A percentile compares a stretch with the other conserved stretches of the same genome.
Conservation (phyloP, 2,113 vertebrate genomes). For the Chaenogobius annularis region DNA sequence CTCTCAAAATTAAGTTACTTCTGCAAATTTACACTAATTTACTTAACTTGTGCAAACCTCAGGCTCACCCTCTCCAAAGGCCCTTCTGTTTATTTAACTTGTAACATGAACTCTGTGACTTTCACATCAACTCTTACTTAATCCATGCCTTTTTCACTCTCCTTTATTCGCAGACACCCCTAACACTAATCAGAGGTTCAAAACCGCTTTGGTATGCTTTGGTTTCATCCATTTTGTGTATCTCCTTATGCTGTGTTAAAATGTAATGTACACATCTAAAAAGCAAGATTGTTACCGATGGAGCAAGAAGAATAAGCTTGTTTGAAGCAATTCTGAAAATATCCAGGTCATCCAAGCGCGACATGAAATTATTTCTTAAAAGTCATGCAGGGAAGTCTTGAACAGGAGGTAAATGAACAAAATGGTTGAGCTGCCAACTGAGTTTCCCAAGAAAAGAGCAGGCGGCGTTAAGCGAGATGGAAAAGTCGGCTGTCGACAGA, state of each 20-base stretch:
- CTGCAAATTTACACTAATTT: conserved; percentile 79
- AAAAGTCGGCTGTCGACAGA: conserved; percentile 65
- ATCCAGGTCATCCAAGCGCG: neutral
- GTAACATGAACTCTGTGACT: conserved; percentile 72
- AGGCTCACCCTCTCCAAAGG: conserved; percentile 58
- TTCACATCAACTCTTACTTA: conserved; percentile 46
- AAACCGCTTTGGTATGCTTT: too few species aligned
- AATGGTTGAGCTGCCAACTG: neutral
- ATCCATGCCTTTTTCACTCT: conserved; percentile 18
- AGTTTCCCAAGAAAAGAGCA: conserved; percentile 56
- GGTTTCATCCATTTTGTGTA: too few species aligned
- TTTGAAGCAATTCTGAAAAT: neutral
- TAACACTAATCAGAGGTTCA: conserved; percentile 34
- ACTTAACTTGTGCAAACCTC: conserved; percentile 73
- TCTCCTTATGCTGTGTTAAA: too few species aligned
- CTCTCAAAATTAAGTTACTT: conserved; percentile 79
- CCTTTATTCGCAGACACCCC: conserved; percentile 36
- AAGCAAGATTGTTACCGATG: neutral
- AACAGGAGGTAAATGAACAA: neutral
- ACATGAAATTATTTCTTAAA: neutral
- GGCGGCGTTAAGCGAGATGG: conserved; percentile 61
- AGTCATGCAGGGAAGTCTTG: neutral
- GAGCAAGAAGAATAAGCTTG: neutral
- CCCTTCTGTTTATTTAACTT: conserved; percentile 75
- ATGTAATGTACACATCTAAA: neutral